Conservation (phyloP, 2,888 invertebrate species). For the Kryphioiulus occultus region DNA sequence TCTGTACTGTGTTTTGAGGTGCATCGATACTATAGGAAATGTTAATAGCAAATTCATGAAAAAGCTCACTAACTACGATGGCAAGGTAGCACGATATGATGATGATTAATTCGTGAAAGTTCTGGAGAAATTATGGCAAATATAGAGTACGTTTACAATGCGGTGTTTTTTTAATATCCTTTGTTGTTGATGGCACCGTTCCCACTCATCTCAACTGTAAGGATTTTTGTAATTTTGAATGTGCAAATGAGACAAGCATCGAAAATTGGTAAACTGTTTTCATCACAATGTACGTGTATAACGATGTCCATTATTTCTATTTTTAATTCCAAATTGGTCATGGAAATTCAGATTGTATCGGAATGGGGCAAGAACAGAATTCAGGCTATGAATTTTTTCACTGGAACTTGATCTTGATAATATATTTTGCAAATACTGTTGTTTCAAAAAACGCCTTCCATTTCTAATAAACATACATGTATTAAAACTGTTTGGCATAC, state of each 20-base stretch:
- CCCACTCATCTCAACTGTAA: background rate
- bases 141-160: background rate
- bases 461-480: too few species aligned
- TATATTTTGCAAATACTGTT: too few species aligned
- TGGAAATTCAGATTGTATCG: background rate
- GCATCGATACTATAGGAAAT: background rate
- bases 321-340: background rate
- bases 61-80: background rate
- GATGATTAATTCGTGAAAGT: constrained; percentile 3
- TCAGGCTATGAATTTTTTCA: too few species aligned
- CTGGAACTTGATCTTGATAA: too few species aligned
- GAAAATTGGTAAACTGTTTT: background rate
- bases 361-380: background rate
- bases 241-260: background rate
- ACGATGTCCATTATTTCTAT: background rate
- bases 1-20: too few species aligned
- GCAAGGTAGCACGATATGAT: background rate
- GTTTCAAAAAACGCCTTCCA: too few species aligned
- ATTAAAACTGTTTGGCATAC: too few species aligned
- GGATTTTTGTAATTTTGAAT: background rate
- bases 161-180: background rate
- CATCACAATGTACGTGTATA: background rate
- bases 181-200: background rate
- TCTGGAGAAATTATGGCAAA: background rate
- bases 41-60: background rate